Conservation (phyloP, 2,797 vertebrate species). For the Tachyglossus aculeatus region DNA sequence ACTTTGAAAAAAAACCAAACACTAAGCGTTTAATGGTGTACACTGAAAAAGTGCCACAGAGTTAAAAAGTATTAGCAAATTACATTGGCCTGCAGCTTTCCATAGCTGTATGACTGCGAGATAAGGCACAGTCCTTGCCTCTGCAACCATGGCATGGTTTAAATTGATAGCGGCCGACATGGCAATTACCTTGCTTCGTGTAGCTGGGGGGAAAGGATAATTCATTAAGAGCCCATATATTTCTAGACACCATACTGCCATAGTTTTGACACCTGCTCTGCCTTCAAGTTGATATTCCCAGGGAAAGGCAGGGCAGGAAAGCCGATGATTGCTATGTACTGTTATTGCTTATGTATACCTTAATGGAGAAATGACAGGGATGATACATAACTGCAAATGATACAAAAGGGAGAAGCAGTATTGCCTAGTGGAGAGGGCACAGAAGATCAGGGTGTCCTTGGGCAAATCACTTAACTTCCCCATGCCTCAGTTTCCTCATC, state of each 20-base stretch:
- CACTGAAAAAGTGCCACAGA: slow-evolving; percentile 5
- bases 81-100: not conserved
- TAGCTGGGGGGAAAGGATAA: slow-evolving; percentile 3
- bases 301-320: not conserved
- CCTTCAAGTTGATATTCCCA: not conserved
- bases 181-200: slow-evolving; percentile 2
- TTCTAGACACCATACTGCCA: not conserved
- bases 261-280: not conserved
- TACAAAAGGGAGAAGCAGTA: too few species aligned
- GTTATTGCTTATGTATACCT: too few species aligned
- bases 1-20: slow-evolving; percentile 38
- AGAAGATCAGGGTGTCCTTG: too few species aligned
- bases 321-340: too few species aligned
- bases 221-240: slow-evolving; percentile 15
- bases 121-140: slow-evolving; percentile 7
- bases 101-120: slow-evolving; percentile 3
- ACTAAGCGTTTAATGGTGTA: slow-evolving; percentile 18
- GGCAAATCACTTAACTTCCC: too few species aligned
- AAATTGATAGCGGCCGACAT: slow-evolving; percentile 4
- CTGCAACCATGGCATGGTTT: fast-evolving
- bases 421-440: too few species aligned
- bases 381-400: too few species aligned
- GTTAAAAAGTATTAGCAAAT: slow-evolving; percentile 29
- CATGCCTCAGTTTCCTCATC: too few species aligned
- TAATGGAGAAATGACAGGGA: too few species aligned